Base-by-base conservation (phyloP, 2,797 vertebrate species). In the Oryzias dopingdopingensis region DNA sequence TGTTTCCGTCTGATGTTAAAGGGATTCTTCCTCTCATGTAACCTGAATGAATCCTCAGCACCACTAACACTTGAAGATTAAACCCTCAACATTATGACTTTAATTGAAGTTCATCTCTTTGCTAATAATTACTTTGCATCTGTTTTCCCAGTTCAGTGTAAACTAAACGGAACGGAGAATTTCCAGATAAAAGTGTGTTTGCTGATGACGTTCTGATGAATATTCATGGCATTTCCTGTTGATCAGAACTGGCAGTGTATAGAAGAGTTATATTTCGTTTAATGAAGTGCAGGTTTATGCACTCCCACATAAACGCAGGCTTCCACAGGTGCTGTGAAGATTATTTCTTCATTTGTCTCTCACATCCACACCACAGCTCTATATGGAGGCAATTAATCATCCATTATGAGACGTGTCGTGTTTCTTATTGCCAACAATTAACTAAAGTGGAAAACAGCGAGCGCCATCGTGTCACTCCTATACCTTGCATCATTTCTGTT, bases 401-500 rank as follows among this genome's bases (percentile, higher is more conserved):
- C 67, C 72, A 48, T 82, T 79, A 87, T 80, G 58, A 61, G 62
- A 63, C 17, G 47, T 76, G 71, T 60, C 71, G 62, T 79, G 56
- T 85, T 62, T 82, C 60, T 69, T 73, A 74, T 76, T 63, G 65
- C 49, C 46, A 72, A 73, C 59, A 82, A 83, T 86, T 85, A 79
- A 62, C 45, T 24, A 58, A 53, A 68, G 67, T 22, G 32, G 58
- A 80, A 73, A 76, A 63, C 67, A 72, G 72, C 54, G 32, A 69
- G 44, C 58, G 47, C 20, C 56, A 57, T 62, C 14, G 42, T 55
- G 55, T 42, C 20, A 46, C 49, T 70, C 62, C 16, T 57, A 40
- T 58, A 43, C 41, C 40, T 56, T 47, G 59, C 1, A 62, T 46
- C 3, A 57, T 59, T 43, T 52, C 41, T 68, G 22, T 37, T 53